Conservation (phyloP, 2,113 vertebrate genomes). For the Hippoglossus stenolepis region DNA sequence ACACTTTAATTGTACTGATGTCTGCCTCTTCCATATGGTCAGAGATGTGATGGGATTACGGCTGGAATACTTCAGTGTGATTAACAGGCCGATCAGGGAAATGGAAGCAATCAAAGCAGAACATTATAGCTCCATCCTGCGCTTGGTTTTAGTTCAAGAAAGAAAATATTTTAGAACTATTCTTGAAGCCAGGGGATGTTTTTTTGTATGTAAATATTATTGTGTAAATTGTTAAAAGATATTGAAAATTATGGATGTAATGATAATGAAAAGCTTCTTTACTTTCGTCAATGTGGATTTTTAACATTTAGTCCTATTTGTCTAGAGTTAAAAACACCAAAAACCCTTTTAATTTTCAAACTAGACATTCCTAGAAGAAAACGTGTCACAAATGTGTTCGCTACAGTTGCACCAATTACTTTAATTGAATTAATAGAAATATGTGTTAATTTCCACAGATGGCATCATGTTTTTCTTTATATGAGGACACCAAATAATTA, state of each 20-base stretch:
- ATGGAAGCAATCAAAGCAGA: slow-evolving; percentile 40
- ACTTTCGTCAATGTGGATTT: no score
- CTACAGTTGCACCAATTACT: no score
- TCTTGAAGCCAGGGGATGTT: neutral
- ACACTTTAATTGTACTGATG: slow-evolving; percentile 89
- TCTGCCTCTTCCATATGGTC: slow-evolving; percentile 85
- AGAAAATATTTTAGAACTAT: neutral
- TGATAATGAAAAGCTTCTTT: no score
- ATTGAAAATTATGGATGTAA: no score
- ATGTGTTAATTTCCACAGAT: neutral
- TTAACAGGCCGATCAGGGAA: slow-evolving; percentile 75
- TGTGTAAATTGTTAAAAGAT: no score
- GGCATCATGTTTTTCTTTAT: neutral
- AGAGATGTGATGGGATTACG: slow-evolving; percentile 90
- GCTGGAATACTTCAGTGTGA: slow-evolving; percentile 84
- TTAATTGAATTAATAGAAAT: no score
- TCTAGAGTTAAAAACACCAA: no score
- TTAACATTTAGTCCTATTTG: no score
- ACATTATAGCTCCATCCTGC: neutral
- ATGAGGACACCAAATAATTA: neutral
- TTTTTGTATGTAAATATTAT: neutral
- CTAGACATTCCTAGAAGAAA: no score
- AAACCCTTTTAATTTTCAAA: no score
- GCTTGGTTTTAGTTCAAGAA: neutral
- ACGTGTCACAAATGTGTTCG: no score